These are phyloP conservation scores for Python bivittatus DNA, from an alignment of 2,113 vertebrate species.

Conservation along the genomic window DNA sequence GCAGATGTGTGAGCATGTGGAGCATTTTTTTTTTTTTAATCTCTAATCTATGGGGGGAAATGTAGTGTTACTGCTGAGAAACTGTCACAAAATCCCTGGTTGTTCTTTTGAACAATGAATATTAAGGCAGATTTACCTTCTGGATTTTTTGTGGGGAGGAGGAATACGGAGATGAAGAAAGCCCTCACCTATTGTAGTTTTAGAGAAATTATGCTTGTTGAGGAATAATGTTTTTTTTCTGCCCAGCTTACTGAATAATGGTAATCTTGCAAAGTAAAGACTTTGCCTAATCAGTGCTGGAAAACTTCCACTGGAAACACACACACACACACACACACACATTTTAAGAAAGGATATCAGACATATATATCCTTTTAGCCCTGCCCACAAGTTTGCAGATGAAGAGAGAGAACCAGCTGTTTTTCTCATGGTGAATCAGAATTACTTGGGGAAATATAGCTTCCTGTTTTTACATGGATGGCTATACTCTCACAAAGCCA, in stretches of 20 bases:
- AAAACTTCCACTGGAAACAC: slow-evolving; percentile 65
- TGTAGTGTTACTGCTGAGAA: slow-evolving; percentile 78
- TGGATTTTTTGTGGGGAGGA: slow-evolving; percentile 52
- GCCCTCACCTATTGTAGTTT: slow-evolving; percentile 63
- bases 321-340: not conserved
- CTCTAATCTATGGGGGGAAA: slow-evolving; percentile 75
- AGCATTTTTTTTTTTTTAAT: slow-evolving; percentile 67
- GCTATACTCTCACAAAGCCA: slow-evolving; percentile 74
- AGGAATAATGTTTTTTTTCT: slow-evolving; percentile 50
- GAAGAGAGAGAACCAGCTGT: slow-evolving; percentile 76
- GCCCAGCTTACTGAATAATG: slow-evolving; percentile 49
- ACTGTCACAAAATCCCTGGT: slow-evolving; percentile 69
- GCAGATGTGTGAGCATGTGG: slow-evolving; percentile 80
- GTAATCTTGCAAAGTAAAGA: slow-evolving; percentile 60
- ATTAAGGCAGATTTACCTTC: slow-evolving; percentile 69
- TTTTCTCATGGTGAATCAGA: slow-evolving; percentile 82
- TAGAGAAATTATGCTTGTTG: slow-evolving; percentile 64
- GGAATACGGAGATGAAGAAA: slow-evolving; percentile 18
- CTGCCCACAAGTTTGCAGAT: slow-evolving; percentile 67
- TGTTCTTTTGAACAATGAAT: slow-evolving; percentile 62
- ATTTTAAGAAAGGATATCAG: slow-evolving; percentile 77
- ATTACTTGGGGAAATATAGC: slow-evolving; percentile 81
- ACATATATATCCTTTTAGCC: slow-evolving; percentile 77
- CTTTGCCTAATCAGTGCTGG: slow-evolving; percentile 70
- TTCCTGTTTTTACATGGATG: slow-evolving; percentile 84